Evolutionary conservation across 2,797 vertebrate species (phyloP).

Genomic region (Acropternis orthonyx): DNA sequence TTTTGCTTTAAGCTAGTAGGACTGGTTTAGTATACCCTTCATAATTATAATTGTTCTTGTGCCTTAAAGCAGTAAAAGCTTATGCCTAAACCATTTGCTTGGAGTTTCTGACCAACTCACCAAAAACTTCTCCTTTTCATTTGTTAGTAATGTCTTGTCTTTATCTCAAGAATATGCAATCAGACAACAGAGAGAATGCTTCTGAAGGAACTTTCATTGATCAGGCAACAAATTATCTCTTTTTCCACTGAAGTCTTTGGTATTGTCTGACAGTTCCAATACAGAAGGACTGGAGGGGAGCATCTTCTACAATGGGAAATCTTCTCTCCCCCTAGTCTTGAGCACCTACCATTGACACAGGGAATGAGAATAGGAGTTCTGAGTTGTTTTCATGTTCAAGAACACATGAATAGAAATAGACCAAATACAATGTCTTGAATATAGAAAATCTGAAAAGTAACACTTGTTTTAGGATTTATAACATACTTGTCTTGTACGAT

Average conservation of each 20-base stretch:
- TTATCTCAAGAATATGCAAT: neutral
- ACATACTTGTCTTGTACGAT: neutral
- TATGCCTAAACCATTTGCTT: neutral
- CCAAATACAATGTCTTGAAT: neutral
- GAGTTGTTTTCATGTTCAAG: neutral
- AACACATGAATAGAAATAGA: neutral
- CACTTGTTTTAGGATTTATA: neutral
- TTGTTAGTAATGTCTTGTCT: neutral
- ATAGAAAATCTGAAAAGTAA: neutral
- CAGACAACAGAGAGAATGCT: neutral
- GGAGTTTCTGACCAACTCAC: neutral
- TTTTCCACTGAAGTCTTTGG: neutral
- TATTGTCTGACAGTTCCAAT: neutral
- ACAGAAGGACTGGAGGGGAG: neutral
- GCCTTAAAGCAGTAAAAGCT: conserved; percentile 11
- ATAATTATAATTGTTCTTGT: neutral
- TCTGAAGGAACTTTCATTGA: neutral
- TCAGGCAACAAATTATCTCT: neutral
- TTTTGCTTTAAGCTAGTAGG: neutral
- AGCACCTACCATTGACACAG: neutral
- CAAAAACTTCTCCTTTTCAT: neutral
- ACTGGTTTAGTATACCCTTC: neutral
- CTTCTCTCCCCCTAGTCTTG: neutral
- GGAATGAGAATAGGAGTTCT: neutral
- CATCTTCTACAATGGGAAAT: neutral